phyloP scores from a whole-genome alignment of 2,888 invertebrate species.

The Monoplex corrugatus region DNA sequence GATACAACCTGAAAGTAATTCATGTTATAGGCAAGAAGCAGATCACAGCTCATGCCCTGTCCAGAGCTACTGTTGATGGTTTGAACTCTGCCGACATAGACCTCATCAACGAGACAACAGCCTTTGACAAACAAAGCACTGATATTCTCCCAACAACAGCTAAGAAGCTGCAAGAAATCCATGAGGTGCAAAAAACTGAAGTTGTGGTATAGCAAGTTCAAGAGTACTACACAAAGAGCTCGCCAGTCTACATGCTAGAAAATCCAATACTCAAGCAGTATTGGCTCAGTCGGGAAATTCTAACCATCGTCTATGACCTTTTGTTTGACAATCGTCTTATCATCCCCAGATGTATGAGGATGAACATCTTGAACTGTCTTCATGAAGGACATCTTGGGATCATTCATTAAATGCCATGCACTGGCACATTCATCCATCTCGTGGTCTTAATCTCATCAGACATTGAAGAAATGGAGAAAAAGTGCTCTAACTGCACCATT shows the following conservation, averaged over 20 bases:
- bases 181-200: conserved; percentile 9
- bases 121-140: neutral
- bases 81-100: neutral
- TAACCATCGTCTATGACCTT: conserved; percentile 26
- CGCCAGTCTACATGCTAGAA: conserved; percentile 33
- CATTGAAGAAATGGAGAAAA: conserved; percentile 28
- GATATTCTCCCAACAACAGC: neutral
- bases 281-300: conserved; percentile 11
- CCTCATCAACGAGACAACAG: neutral
- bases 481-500: conserved; percentile 18
- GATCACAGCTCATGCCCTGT: conserved; percentile 32
- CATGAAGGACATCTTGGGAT: conserved; percentile 39
- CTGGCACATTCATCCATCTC: conserved; percentile 9
- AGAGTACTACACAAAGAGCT: conserved; percentile 1
- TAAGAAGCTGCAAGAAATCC: neutral
- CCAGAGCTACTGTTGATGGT: neutral
- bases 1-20: neutral
- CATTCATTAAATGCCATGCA: conserved; percentile 19
- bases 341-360: conserved; percentile 25
- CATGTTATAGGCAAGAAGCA: conserved; percentile 17
- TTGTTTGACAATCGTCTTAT: conserved; percentile 19
- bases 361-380: conserved; percentile 15
- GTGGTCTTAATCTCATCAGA: conserved; percentile 26
- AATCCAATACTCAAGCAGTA: conserved; percentile 30
- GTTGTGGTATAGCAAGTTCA: neutral